Evolutionary conservation across 1,140 invertebrate genomes (phyloP), one percentile per base, ranked within the genome.

Genomic region (Druon quercuslanigerum): DNA sequence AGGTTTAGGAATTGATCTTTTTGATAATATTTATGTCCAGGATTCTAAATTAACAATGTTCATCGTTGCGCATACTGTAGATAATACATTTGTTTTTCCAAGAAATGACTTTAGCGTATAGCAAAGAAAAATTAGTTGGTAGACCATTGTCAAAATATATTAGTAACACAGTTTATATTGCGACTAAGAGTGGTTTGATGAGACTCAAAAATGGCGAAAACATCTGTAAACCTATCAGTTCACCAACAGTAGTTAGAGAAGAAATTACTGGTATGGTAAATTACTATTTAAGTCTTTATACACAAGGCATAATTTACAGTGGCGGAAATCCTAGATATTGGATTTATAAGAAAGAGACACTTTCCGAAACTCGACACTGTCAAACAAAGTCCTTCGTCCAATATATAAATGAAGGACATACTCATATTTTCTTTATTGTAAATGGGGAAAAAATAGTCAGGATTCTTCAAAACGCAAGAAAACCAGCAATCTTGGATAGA

Each of bases 11-110:
- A 60, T 60, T 25, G 56, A 60, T 60, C 56, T 25, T 12, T 60
- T 60, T 33, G 56, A 60, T 14, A 60, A 60, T 60, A 60, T 60
- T 20, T 60, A 60, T 25, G 56, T 60, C 25, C 56, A 60, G 14
- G 56, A 60, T 25, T 13, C 14, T 5, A 25, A 19, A 4, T 13
- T 20, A 5, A 60, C 20, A 60, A 16, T 60, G 7, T 60, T 60
- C 56, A 60, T 60, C 16, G 20, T 60, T 25, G 25, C 56, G 9
- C 19, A 20, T 25, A 13, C 25, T 20, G 8, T 60, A 25, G 25
- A 60, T 25, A 25, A 14, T 14, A 60, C 19, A 14, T 33, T 25
- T 60, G 56, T 13, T 60, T 60, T 20, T 25, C 5, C 25, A 33
- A 5, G 56, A 60, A 11, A 60, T 25, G 14, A 25, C 25, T 14